Conservation (phyloP, 37 sponge, comb jelly and placozoan species). For the Spongilla lacustris region DNA sequence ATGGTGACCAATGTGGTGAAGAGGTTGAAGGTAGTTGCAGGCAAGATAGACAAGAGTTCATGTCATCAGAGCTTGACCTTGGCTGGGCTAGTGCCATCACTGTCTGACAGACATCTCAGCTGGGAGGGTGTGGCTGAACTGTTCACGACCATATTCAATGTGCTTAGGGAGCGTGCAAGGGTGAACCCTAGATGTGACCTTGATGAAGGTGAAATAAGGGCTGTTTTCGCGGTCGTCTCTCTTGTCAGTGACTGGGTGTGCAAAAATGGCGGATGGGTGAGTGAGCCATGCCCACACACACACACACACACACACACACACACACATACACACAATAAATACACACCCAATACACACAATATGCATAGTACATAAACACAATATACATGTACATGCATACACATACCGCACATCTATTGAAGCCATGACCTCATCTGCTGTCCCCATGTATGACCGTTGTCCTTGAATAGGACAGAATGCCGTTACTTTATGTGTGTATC, state of each 20-base stretch:
- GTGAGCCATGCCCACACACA: background rate
- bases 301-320: conserved; percentile 1
- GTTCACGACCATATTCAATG: background rate
- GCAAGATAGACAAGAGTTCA: background rate
- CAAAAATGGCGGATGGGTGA: background rate
- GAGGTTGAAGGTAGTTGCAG: background rate
- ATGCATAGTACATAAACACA: background rate
- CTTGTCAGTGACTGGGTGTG: background rate
- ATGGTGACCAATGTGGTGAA: background rate
- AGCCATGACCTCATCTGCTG: too few relatives aligned
- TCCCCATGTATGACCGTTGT: too few relatives aligned
- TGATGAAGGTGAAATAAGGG: background rate
- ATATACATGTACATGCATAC: background rate
- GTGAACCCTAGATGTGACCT: background rate
- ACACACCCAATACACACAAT: background rate
- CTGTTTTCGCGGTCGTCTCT: background rate
- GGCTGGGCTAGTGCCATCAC: background rate
- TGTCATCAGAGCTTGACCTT: too few relatives aligned
- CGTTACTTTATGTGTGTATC: too few relatives aligned
- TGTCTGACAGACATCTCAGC: background rate
- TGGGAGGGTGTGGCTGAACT: background rate
- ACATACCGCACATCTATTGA: too few relatives aligned
- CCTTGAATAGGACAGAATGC: too few relatives aligned
- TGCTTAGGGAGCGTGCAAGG: background rate
- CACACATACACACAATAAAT: background rate